Evolutionary conservation across 2,113 vertebrate genomes (phyloP).

Genomic region (Stegostoma tigrinum): DNA sequence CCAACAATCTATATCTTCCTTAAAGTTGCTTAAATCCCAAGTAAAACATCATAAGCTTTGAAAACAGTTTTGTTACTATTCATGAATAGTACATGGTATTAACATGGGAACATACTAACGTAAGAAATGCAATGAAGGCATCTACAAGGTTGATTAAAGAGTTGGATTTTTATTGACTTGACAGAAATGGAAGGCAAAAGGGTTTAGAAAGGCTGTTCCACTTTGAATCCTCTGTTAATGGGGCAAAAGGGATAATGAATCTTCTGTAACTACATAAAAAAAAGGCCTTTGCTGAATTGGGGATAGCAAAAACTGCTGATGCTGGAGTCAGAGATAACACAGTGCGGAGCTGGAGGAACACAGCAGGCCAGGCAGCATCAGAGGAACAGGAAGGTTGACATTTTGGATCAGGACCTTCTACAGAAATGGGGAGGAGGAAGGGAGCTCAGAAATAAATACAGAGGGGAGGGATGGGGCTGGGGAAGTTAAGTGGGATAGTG

Average conservation of each 20-base stretch:
- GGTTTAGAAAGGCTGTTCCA: not conserved
- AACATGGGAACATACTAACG: too few relatives aligned
- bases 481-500: too few relatives aligned
- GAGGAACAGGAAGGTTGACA: too few relatives aligned
- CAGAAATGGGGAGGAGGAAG: too few relatives aligned
- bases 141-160: not conserved
- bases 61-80: not conserved
- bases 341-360: too few relatives aligned
- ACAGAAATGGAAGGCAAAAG: not conserved
- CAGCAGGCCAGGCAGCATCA: too few relatives aligned
- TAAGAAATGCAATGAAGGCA: not conserved
- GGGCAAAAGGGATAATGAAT: not conserved
- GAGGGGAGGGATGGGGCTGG: too few relatives aligned
- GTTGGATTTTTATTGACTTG: not conserved
- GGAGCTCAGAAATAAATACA: too few relatives aligned
- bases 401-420: too few relatives aligned
- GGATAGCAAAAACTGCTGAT: too few relatives aligned
- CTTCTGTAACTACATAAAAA: too few relatives aligned
- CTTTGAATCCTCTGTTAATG: not conserved
- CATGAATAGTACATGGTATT: not conserved
- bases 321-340: too few relatives aligned
- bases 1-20: not conserved
- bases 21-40: not conserved
- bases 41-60: not conserved
- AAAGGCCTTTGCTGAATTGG: not conserved